Conservation (phyloP, 1,140 invertebrate genomes). For the Alviniconcha marisindica region DNA sequence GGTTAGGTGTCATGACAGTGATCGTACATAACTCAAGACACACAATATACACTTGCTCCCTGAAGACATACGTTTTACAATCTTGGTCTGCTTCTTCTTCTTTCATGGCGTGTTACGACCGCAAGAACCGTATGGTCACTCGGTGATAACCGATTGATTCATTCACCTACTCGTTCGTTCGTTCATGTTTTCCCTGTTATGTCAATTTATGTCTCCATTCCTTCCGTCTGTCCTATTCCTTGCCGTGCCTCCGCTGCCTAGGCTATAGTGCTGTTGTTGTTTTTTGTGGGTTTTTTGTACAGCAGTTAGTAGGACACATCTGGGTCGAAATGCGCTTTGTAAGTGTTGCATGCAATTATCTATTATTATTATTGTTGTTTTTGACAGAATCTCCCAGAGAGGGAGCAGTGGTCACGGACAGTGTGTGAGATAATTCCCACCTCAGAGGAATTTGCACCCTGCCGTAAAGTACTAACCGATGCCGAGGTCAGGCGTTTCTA, state of each 20-base stretch:
- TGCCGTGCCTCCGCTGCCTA: background rate
- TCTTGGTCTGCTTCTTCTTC: too few relatives aligned
- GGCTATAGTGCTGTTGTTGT: background rate
- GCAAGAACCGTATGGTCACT: too few relatives aligned
- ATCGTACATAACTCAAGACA: too few relatives aligned
- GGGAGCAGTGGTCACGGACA: conserved; percentile 51
- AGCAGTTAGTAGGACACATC: too few relatives aligned
- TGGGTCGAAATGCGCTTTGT: too few relatives aligned
- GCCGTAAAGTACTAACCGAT: conserved; percentile 44
- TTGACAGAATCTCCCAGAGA: background rate
- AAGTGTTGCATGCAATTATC: too few relatives aligned
- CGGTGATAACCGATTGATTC: too few relatives aligned
- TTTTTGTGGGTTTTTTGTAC: background rate
- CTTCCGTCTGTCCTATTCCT: background rate
- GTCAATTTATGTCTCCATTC: background rate
- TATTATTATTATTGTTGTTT: too few relatives aligned
- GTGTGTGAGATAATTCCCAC: conserved; percentile 48
- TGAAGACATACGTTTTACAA: too few relatives aligned
- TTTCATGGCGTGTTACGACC: too few relatives aligned
- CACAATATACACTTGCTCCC: too few relatives aligned
- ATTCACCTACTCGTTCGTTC: background rate
- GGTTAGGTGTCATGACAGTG: too few relatives aligned
- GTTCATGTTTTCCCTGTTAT: background rate
- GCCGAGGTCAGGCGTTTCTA: conserved; percentile 50
- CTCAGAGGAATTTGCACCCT: conserved; percentile 47